These are phyloP conservation scores for Thermophis baileyi DNA, from an alignment of 2,113 vertebrate genomes.

Conservation along the genomic window DNA sequence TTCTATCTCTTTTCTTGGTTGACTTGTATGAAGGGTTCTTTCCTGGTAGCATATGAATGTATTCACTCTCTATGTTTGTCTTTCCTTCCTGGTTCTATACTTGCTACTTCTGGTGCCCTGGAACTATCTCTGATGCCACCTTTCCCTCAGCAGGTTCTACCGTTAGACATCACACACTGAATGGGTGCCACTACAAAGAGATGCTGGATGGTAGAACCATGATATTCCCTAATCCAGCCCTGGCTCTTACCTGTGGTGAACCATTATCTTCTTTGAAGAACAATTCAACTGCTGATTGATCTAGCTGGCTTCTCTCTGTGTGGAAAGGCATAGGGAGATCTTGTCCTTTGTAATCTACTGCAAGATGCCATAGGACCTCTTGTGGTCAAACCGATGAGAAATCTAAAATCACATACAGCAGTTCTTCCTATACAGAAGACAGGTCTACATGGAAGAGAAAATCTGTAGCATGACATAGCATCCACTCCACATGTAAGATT, in stretches of 20 bases:
- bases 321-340: background rate
- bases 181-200: background rate
- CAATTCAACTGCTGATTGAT: background rate
- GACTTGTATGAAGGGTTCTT: background rate
- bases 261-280: background rate
- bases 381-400: background rate
- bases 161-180: background rate
- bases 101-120: background rate
- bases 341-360: background rate
- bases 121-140: background rate
- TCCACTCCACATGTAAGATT: background rate
- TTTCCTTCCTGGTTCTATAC: background rate
- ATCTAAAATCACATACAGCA: background rate
- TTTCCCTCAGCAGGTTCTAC: background rate
- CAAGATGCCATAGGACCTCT: background rate
- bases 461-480: background rate
- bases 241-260: background rate
- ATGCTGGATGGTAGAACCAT: background rate
- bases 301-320: background rate
- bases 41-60: background rate
- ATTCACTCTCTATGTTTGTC: background rate
- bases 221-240: background rate
- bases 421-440: background rate
- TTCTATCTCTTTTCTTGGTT: background rate
- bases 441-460: background rate